Base-by-base conservation (phyloP, 1,140 invertebrate genomes). In the Stenopsyche tienmushanensis region DNA sequence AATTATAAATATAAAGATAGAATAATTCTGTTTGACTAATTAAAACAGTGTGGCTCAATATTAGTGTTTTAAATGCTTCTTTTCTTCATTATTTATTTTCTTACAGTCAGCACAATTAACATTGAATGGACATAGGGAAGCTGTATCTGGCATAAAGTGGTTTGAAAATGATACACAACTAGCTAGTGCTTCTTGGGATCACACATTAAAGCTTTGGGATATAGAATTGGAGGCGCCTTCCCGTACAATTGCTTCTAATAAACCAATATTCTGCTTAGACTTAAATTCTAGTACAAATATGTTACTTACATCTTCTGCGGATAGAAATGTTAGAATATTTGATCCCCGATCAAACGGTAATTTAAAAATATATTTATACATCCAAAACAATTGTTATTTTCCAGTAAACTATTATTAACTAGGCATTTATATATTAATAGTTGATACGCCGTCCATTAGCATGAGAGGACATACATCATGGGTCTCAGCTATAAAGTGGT, bases 121-220 rank as follows among this genome's bases (percentile, higher is more conserved):
- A 10, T 78, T 99, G 62, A 88, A 90, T 77, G 95, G 96, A 0
- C 97, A 99, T 75, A 88, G 88, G 68, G 96, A 99, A 78, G 90
- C 88, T 17, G 85, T 99, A 5, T 93, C 92, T 5, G 86, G 87
- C 0, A 83, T 94, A 0, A 81, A 86, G 44, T 99, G 96, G 95
- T 85, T 90, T 62, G 88, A 90, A 65, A 81, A 81, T 54, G 80
- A 86, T 41, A 88, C 87, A 62, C 74, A 98, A 1, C 84, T 92
- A 10, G 94, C 94, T 0, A 84, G 86, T 69, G 91, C 91, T 1
- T 91, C 92, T 0, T 97, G 96, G 95, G 97, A 99, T 82, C 96
- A 99, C 73, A 94, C 95, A 0, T 80, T 99, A 8, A 90, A 92
- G 76, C 72, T 97, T 2, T 99, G 97, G 97, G 96, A 99, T 80